Evolutionary conservation across 2,888 invertebrate genomes (phyloP).

Genomic region (Ferrisia virgata): DNA sequence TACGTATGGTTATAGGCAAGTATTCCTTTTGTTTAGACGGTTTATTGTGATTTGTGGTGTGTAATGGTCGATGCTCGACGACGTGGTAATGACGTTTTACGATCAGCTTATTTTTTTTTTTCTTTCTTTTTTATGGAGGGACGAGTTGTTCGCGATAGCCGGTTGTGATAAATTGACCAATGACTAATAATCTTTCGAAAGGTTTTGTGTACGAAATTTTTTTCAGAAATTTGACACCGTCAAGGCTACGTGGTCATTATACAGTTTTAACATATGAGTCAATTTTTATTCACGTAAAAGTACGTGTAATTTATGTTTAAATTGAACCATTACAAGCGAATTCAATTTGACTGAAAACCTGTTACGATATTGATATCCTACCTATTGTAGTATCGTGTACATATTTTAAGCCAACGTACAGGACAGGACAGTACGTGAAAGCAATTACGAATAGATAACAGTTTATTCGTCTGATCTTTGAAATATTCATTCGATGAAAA

Average conservation of each 20-base stretch:
- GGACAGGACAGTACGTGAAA: not conserved
- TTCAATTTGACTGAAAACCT: too few relatives aligned
- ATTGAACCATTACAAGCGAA: too few relatives aligned
- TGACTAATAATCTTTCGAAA: not conserved
- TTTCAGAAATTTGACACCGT: not conserved
- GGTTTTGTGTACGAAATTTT: not conserved
- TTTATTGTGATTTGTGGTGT: not conserved
- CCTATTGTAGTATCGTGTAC: too few relatives aligned
- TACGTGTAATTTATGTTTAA: too few relatives aligned
- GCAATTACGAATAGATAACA: conserved; percentile 5
- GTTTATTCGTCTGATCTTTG: not conserved
- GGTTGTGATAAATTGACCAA: not conserved
- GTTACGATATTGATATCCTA: too few relatives aligned
- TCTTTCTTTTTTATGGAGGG: not conserved
- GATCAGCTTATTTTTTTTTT: not conserved
- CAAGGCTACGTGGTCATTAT: not conserved
- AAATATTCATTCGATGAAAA: not conserved
- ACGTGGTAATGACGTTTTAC: not conserved
- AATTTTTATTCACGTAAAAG: too few relatives aligned
- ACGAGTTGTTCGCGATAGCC: not conserved
- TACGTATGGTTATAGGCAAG: not conserved
- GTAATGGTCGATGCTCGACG: not conserved
- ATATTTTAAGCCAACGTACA: too few relatives aligned
- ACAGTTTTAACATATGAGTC: not conserved
- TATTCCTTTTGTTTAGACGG: not conserved